Percentiles rank a stretch among this genome's conserved stretches.
Conservation (phyloP, 2,113 vertebrate genomes). For the Vimba vimba region DNA sequence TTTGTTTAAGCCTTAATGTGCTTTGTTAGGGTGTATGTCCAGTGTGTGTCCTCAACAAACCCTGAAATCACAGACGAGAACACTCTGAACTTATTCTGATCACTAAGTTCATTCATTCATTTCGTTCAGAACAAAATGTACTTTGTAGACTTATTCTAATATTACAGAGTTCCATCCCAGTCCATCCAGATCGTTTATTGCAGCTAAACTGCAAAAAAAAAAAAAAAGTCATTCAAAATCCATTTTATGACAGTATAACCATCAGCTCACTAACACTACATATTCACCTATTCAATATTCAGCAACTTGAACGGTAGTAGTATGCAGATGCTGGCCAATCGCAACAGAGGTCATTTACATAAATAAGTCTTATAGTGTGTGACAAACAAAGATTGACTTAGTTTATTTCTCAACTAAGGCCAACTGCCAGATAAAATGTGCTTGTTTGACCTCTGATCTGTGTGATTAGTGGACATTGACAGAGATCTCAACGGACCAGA, state of each 20-base stretch:
- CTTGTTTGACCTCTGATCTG: slow-evolving; percentile 15
- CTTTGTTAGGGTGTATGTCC: background rate
- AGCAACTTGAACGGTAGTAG: background rate
- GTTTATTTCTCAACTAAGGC: background rate
- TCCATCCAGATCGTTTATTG: background rate
- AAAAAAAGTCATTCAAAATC: background rate
- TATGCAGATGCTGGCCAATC: background rate
- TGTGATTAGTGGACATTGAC: background rate
- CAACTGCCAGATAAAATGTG: background rate
- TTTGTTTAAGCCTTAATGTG: slow-evolving; percentile 41
- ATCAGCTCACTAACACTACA: background rate
- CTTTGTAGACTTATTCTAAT: background rate
- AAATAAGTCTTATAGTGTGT: background rate
- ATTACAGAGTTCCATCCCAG: background rate
- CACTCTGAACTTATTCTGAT: background rate
- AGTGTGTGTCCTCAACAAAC: slow-evolving; percentile 5
- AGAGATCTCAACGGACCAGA: background rate
- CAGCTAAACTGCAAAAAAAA: background rate
- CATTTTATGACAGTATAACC: background rate
- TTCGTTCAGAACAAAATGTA: background rate
- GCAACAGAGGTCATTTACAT: background rate
- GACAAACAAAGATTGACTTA: background rate
- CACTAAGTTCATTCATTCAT: background rate
- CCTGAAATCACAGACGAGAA: background rate
- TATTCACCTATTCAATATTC: background rate